Evolutionary conservation across 2,797 vertebrate species (phyloP).

Genomic region (Champsocephalus esox): DNA sequence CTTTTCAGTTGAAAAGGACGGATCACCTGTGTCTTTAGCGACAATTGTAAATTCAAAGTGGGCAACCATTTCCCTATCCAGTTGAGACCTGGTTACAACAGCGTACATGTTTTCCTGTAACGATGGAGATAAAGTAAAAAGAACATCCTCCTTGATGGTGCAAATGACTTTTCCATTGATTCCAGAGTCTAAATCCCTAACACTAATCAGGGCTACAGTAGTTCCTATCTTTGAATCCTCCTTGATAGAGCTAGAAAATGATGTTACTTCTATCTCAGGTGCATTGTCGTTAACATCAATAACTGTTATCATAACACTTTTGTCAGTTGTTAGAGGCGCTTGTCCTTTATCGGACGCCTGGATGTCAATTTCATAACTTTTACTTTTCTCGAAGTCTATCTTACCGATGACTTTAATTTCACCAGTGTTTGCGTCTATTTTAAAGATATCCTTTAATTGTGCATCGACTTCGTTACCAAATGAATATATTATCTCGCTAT

Average conservation of each 20-base stretch:
- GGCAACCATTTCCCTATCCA: constrained; percentile 72
- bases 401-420: constrained; percentile 67
- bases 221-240: constrained; percentile 80
- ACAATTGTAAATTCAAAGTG: constrained; percentile 68
- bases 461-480: constrained; percentile 71
- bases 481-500: constrained; percentile 69
- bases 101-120: constrained; percentile 76
- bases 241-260: constrained; percentile 77
- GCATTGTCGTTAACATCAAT: constrained; percentile 80
- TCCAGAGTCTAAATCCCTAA: constrained; percentile 78
- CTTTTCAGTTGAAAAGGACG: constrained; percentile 61
- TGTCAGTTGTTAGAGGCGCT: constrained; percentile 56
- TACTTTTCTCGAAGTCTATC: constrained; percentile 75
- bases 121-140: constrained; percentile 72
- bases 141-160: constrained; percentile 54
- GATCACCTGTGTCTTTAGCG: constrained; percentile 72
- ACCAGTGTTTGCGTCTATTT: constrained; percentile 69
- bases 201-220: constrained; percentile 75
- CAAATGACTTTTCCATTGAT: constrained; percentile 75
- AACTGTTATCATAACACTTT: constrained; percentile 64
- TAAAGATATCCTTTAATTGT: constrained; percentile 65
- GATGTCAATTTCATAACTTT: constrained; percentile 74
- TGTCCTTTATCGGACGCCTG: constrained; percentile 73
- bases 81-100: constrained; percentile 51
- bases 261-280: constrained; percentile 85